These are phyloP conservation scores for Xyrauchen texanus DNA, from an alignment of 2,113 vertebrate genomes.

Conservation along the genomic window DNA sequence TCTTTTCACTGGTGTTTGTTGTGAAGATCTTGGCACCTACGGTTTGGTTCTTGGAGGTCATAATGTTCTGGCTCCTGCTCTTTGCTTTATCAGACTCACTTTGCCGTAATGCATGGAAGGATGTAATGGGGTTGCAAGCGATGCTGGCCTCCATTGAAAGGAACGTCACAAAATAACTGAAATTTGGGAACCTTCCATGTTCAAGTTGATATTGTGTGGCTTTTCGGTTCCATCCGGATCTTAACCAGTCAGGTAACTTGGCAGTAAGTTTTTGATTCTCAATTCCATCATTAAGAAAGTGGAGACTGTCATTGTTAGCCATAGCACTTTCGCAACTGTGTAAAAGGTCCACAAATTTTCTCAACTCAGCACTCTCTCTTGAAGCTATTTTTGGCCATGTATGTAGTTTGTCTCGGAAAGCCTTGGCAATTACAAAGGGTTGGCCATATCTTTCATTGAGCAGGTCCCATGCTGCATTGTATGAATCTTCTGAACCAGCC, in stretches of 20 bases:
- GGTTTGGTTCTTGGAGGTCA: constrained; percentile 5
- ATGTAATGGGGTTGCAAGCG: constrained; percentile 49
- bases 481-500: constrained; percentile 45
- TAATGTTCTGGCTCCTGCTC: constrained; percentile 12
- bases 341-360: constrained; percentile 49
- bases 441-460: constrained; percentile 47
- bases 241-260: constrained; percentile 45
- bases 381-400: constrained; percentile 33
- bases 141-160: constrained; percentile 46
- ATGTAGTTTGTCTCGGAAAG: constrained; percentile 46
- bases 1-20: constrained; percentile 37
- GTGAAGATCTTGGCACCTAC: constrained; percentile 16
- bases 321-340: constrained; percentile 39
- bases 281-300: constrained; percentile 42
- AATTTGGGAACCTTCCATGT: constrained; percentile 43
- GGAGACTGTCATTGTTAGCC: constrained; percentile 30
- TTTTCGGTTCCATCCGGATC: constrained; percentile 34
- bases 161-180: constrained; percentile 51
- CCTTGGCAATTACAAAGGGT: constrained; percentile 51
- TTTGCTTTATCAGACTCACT: constrained; percentile 17
- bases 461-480: constrained; percentile 38
- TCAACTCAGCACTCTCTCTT: constrained; percentile 19
- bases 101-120: constrained; percentile 5
- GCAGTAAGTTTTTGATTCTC: constrained; percentile 48
- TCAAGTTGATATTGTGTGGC: constrained; percentile 38